Evolutionary conservation across 1,140 invertebrate species (phyloP).

Genomic region (Hylyphantes graminicola): DNA sequence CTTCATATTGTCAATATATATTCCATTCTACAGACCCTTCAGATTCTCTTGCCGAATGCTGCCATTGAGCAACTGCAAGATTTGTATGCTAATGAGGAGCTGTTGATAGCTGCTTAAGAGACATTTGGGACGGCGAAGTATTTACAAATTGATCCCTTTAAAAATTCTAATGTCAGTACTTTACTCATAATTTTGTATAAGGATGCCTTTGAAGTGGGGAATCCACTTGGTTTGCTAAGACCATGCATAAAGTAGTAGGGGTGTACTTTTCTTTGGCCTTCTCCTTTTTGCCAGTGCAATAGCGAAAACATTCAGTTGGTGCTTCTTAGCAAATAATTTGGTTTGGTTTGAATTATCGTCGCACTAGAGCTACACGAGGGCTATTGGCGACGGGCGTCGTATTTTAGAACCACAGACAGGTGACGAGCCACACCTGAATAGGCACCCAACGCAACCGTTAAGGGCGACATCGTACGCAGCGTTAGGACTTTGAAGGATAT

Average conservation of each 20-base stretch:
- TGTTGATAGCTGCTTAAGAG: not conserved
- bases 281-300: not conserved
- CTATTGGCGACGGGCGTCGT: too few relatives aligned
- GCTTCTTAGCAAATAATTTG: conserved; percentile 28
- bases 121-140: conserved; percentile 21
- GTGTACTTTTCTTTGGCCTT: conserved; percentile 30
- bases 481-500: too few relatives aligned
- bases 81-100: not conserved
- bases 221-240: conserved; percentile 40
- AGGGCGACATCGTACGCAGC: too few relatives aligned
- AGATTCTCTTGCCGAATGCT: conserved; percentile 1
- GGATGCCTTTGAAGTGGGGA: conserved; percentile 32
- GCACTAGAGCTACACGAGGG: too few relatives aligned
- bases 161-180: not conserved
- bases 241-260: not conserved
- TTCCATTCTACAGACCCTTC: not conserved
- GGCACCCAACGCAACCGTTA: too few relatives aligned
- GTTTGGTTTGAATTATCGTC: too few relatives aligned
- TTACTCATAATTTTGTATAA: conserved; percentile 11
- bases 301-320: conserved; percentile 15
- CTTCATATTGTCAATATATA: conserved; percentile 30
- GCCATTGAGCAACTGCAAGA: not conserved
- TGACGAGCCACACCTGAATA: too few relatives aligned
- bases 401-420: too few relatives aligned
- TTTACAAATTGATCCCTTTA: conserved; percentile 2